phyloP scores from a whole-genome alignment of 1,140 invertebrate genomes.

The Drosophila yakuba region DNA sequence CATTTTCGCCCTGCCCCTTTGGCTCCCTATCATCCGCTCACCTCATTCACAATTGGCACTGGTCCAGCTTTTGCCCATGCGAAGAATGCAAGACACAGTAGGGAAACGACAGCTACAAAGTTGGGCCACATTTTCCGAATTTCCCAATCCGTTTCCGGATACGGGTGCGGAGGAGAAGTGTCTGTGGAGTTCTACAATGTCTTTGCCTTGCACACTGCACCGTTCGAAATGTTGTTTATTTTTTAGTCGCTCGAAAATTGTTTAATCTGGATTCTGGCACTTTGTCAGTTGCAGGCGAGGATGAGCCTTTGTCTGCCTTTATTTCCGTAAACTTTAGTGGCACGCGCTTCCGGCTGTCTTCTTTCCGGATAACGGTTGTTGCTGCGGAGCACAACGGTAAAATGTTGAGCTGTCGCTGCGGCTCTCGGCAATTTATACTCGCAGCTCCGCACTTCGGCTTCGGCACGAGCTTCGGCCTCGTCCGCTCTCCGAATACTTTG shows the following conservation, averaged over 20 bases:
- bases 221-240: background rate
- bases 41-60: slow-evolving; percentile 84
- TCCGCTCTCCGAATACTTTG: slow-evolving; percentile 70
- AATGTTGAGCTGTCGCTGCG: slow-evolving; percentile 54
- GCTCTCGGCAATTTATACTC: slow-evolving; percentile 69
- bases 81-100: slow-evolving; percentile 65
- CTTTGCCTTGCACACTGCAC: slow-evolving; percentile 16
- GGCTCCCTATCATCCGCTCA: slow-evolving; percentile 47
- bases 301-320: slow-evolving; percentile 60
- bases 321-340: slow-evolving; percentile 83
- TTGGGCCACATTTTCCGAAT: slow-evolving; percentile 70
- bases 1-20: slow-evolving; percentile 7
- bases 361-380: slow-evolving; percentile 54
- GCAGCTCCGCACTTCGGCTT: slow-evolving; percentile 22
- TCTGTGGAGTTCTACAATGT: background rate
- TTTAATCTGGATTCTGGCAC: slow-evolving; percentile 41
- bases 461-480: slow-evolving; percentile 41
- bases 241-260: slow-evolving; percentile 37
- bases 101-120: slow-evolving; percentile 67
- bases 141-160: background rate
- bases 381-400: slow-evolving; percentile 57
- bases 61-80: slow-evolving; percentile 77
- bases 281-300: slow-evolving; percentile 36
- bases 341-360: slow-evolving; percentile 63
- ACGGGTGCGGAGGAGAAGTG: background rate